Percentiles rank a stretch among this genome's conserved stretches.
Conservation (phyloP, 2,888 invertebrate species). For the Ormyrus nitidulus region DNA sequence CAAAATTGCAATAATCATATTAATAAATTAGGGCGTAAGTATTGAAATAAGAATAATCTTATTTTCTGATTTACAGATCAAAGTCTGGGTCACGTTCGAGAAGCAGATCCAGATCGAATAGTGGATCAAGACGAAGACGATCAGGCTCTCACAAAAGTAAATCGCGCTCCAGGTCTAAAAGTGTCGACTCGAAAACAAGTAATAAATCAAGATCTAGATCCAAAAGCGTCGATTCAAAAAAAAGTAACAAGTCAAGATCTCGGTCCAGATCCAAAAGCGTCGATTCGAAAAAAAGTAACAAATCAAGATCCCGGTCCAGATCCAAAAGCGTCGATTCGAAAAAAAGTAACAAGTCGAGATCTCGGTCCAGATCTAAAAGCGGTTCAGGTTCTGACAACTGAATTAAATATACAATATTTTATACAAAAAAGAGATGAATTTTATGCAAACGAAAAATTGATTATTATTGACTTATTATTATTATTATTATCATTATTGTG, state of each 20-base stretch:
- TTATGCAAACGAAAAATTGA: too few species aligned
- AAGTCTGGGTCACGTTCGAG: conserved; percentile 36
- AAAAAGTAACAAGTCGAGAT: too few species aligned
- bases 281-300: too few species aligned
- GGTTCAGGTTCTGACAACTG: conserved; percentile 53
- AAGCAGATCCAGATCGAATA: conserved; percentile 54
- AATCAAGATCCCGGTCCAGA: too few species aligned
- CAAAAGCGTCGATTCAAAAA: too few species aligned
- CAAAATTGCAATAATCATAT: background rate
- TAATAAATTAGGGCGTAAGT: background rate
- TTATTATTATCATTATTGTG: too few species aligned
- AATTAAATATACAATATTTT: too few species aligned
- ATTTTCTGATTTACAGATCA: conserved; percentile 17
- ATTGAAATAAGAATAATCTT: background rate
- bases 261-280: too few species aligned
- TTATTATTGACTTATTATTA: too few species aligned
- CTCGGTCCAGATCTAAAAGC: conserved; percentile 45
- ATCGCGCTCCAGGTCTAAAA: conserved; percentile 69
- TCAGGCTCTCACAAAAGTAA: conserved; percentile 61
- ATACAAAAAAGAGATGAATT: too few species aligned
- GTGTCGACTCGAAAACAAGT: conserved; percentile 70
- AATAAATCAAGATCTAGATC: conserved; percentile 66
- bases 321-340: too few species aligned
- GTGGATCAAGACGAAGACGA: conserved; percentile 60
- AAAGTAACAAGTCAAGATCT: too few species aligned